These are phyloP conservation scores for Notothenia rossii DNA, from an alignment of 2,113 vertebrate species.

Conservation along the genomic window DNA sequence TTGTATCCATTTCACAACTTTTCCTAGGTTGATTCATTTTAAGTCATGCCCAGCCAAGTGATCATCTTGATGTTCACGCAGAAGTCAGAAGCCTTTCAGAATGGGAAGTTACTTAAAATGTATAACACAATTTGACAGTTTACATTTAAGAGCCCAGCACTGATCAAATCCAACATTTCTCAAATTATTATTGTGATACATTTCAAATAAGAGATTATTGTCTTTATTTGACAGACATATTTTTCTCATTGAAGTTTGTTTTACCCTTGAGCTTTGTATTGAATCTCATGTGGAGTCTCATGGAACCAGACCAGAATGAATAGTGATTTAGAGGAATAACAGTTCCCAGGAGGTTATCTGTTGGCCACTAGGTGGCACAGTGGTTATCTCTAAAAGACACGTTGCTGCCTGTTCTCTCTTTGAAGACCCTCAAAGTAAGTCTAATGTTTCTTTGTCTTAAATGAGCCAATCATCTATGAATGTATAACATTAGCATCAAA, in stretches of 20 bases:
- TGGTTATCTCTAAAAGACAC: conserved; percentile 64
- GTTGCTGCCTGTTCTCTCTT: not conserved
- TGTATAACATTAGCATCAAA: not conserved
- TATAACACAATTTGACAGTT: not conserved
- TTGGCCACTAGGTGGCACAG: conserved; percentile 80
- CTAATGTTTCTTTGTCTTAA: conserved; percentile 12
- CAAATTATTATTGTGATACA: not conserved
- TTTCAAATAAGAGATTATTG: not conserved
- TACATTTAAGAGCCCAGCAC: not conserved
- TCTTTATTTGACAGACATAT: not conserved
- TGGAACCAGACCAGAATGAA: conserved; percentile 4
- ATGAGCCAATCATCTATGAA: not conserved
- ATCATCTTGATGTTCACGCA: not conserved
- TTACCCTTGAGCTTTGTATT: not conserved
- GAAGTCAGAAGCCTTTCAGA: not conserved
- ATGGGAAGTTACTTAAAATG: not conserved
- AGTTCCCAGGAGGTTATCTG: conserved; percentile 22
- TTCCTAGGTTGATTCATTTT: not conserved
- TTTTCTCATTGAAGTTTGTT: not conserved
- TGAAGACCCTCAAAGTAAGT: not conserved
- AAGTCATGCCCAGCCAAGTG: not conserved
- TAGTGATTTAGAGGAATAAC: not conserved
- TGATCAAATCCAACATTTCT: not conserved
- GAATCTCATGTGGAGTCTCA: conserved; percentile 7
- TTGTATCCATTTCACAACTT: not conserved